Evolutionary conservation across 2,888 invertebrate genomes (phyloP).

Genomic region (Chymomyza caudatula): DNA sequence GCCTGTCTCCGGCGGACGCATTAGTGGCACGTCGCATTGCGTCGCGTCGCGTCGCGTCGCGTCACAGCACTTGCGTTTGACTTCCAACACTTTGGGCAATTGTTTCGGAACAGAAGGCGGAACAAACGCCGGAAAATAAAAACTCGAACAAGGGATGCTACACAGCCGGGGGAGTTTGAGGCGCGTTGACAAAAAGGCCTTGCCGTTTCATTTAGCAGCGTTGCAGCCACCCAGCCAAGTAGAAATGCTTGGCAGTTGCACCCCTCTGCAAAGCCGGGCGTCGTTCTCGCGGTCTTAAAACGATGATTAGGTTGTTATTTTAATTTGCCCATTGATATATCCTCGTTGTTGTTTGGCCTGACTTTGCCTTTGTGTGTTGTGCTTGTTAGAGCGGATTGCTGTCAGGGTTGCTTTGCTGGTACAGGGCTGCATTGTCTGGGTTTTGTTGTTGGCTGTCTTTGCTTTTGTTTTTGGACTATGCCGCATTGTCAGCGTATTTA

Average conservation of each 20-base stretch:
- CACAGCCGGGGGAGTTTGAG: constrained; percentile 34
- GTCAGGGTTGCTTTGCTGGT: constrained; percentile 1
- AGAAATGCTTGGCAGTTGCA: constrained; percentile 9
- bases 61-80: constrained; percentile 69
- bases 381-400: too few relatives aligned
- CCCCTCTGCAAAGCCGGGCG: constrained; percentile 33
- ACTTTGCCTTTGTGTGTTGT: constrained; percentile 54
- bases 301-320: constrained; percentile 79
- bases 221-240: background rate
- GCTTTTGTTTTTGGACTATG: constrained; percentile 21
- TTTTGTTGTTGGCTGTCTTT: background rate
- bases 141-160: constrained; percentile 58
- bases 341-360: constrained; percentile 54
- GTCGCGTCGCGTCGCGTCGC: constrained; percentile 41
- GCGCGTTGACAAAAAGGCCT: constrained; percentile 70
- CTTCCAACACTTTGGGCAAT: constrained; percentile 75
- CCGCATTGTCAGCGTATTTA: constrained; percentile 71
- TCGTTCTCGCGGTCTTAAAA: constrained; percentile 77
- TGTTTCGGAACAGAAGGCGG: constrained; percentile 76
- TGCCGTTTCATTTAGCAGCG: constrained; percentile 71
- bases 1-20: constrained; percentile 55
- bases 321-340: constrained; percentile 79
- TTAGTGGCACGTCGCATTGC: constrained; percentile 61
- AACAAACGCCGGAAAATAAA: constrained; percentile 77
- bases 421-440: background rate